These are phyloP conservation scores for Ciconia nigra DNA, from an alignment of 2,797 vertebrate species.

Conservation along the genomic window DNA sequence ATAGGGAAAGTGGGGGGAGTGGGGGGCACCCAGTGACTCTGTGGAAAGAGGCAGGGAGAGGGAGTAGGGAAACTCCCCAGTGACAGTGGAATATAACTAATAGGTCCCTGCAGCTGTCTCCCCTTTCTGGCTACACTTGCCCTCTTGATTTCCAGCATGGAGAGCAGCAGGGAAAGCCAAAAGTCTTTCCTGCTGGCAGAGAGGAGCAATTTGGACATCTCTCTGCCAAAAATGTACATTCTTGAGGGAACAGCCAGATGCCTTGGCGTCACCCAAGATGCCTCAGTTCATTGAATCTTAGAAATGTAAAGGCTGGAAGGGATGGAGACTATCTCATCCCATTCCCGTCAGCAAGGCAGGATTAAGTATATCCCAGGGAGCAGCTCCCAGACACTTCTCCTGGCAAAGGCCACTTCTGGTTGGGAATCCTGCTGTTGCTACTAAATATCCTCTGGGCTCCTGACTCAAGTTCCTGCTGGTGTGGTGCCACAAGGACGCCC, in stretches of 20 bases:
- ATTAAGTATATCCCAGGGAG: background rate
- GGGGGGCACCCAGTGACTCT: background rate
- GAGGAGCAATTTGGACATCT: background rate
- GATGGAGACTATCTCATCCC: background rate
- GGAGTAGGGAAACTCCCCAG: background rate
- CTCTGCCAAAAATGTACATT: background rate
- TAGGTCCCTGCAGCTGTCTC: background rate
- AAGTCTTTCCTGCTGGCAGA: background rate
- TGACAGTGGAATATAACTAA: background rate
- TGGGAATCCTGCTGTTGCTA: background rate
- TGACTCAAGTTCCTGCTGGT: background rate
- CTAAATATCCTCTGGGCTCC: background rate
- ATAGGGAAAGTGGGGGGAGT: background rate
- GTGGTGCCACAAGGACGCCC: background rate
- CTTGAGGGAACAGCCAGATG: background rate
- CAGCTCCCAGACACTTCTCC: background rate
- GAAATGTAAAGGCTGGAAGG: background rate
- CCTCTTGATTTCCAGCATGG: background rate
- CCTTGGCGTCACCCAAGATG: background rate
- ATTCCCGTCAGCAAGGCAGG: background rate
- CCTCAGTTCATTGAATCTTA: background rate
- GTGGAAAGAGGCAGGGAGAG: background rate
- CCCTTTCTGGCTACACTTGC: background rate
- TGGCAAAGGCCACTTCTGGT: background rate
- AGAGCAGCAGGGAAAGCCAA: background rate